Evolutionary conservation across 2,113 vertebrate species (phyloP), one percentile per base, ranked within the genome.

Genomic region (Peromyscus leucopus): DNA sequence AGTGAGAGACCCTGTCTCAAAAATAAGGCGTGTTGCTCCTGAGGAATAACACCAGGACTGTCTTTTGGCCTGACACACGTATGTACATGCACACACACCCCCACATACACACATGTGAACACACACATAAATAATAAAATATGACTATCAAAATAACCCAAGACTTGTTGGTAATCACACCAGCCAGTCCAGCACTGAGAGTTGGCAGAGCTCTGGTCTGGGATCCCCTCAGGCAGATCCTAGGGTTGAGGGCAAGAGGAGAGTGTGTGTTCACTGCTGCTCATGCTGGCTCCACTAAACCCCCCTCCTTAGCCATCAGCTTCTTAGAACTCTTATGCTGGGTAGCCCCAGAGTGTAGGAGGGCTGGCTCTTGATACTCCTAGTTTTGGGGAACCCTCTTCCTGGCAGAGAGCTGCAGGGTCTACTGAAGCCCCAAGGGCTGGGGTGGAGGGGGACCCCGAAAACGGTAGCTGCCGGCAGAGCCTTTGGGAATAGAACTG

Each of bases 401-500:
- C 48, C 51, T 33, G 12, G n/a, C 24, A 51, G 28, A 85, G 79
- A 3, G 10, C 6, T 11, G 10, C 55, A 19, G 16, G 83, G n/a
- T 4, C 86, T 22, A 0, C 79, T 2, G 5, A 76, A 13, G 46
- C 33, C 57, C 21, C 63, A 2, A 0, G 9, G 33, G 5, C 61
- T 9, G 12, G 46, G 36, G 13, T 31, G 9, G 17, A 31, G 8
- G 4, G 0, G 33, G 24, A 33, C 33, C 0, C 16, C 33, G 1
- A 4, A 80, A 63, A 0, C 0, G 28, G 28, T 5, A 63, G n/a
- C 76, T 57, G 0, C 3, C 2, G 2, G 13, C 11, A 55, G 55
- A 0, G 7, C 12, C 22, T 0, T 19, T n/a, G 16, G 8, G 2
- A 9, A 8, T 12, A 1, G n/a, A 69, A 28, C 78, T 2, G 7